A percentile compares a stretch with the other conserved stretches of the same genome.
These are phyloP conservation scores for Mythimna vitellina DNA, from an alignment of 2,888 invertebrate genomes.

Conservation along the genomic window DNA sequence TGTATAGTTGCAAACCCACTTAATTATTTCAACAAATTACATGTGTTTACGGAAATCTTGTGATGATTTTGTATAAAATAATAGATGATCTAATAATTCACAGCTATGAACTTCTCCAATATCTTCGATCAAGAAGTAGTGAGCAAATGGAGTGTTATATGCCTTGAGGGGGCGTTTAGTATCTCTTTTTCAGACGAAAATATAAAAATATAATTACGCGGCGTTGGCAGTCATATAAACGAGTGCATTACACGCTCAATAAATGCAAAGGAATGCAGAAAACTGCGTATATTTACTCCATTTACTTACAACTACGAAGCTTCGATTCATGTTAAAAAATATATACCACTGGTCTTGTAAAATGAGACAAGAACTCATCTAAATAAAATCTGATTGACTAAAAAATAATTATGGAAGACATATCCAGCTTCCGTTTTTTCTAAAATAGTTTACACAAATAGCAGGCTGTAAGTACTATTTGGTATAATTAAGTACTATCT, in stretches of 20 bases:
- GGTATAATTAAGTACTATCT: constrained; percentile 43
- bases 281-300: neutral
- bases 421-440: neutral
- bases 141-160: constrained; percentile 20
- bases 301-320: constrained; percentile 1
- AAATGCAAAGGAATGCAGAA: neutral
- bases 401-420: constrained; percentile 14
- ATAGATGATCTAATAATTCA: constrained; percentile 7
- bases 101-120: constrained; percentile 11
- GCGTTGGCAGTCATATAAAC: neutral
- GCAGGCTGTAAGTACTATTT: constrained; percentile 25
- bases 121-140: neutral
- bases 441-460: constrained; percentile 27
- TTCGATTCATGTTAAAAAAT: constrained; percentile 7
- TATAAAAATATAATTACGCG: neutral
- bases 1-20: constrained; percentile 9
- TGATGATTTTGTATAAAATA: constrained; percentile 17
- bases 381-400: constrained; percentile 35
- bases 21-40: neutral
- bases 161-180: neutral
- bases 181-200: neutral
- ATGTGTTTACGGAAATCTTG: constrained; percentile 16
- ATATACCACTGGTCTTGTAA: constrained; percentile 11
- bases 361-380: constrained; percentile 13
- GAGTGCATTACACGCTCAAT: neutral